Percentiles rank a stretch among this genome's conserved stretches.
Conservation (phyloP, 2,888 invertebrate species). For the Cynaeus angustus region DNA sequence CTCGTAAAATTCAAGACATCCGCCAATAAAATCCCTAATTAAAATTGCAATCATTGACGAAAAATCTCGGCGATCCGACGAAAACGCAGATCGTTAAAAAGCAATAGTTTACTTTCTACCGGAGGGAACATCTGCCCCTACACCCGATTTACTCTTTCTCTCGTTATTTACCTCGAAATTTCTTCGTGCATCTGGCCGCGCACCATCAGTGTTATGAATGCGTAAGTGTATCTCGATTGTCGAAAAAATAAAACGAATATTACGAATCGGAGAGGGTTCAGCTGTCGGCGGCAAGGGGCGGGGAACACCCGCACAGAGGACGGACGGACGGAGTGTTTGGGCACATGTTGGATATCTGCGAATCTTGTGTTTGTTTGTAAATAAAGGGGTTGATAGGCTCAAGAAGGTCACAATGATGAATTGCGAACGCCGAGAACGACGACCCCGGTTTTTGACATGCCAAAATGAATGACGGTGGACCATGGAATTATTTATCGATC, state of each 20-base stretch:
- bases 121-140: slow-evolving; percentile 39
- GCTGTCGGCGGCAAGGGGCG: slow-evolving; percentile 27
- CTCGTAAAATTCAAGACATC: slow-evolving; percentile 6
- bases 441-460: background rate
- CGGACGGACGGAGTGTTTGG: slow-evolving; percentile 26
- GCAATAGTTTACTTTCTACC: slow-evolving; percentile 47
- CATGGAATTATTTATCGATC: too few relatives aligned
- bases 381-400: slow-evolving; percentile 39
- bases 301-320: slow-evolving; percentile 11
- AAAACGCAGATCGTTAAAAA: slow-evolving; percentile 42
- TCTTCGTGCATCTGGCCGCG: slow-evolving; percentile 34
- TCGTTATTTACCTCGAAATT: slow-evolving; percentile 45
- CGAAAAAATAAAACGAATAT: slow-evolving; percentile 37
- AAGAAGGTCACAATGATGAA: slow-evolving; percentile 24
- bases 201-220: slow-evolving; percentile 19
- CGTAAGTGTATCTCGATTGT: slow-evolving; percentile 28
- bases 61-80: background rate
- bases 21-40: slow-evolving; percentile 21
- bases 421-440: slow-evolving; percentile 3
- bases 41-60: slow-evolving; percentile 23
- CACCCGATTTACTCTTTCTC: slow-evolving; percentile 46
- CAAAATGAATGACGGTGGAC: too few relatives aligned
- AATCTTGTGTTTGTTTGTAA: slow-evolving; percentile 43
- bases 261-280: slow-evolving; percentile 39
- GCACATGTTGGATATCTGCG: slow-evolving; percentile 38